A percentile compares a stretch with the other conserved stretches of the same genome.
Conservation (phyloP, 2,113 vertebrate genomes). For the Rhinoptilus africanus region DNA sequence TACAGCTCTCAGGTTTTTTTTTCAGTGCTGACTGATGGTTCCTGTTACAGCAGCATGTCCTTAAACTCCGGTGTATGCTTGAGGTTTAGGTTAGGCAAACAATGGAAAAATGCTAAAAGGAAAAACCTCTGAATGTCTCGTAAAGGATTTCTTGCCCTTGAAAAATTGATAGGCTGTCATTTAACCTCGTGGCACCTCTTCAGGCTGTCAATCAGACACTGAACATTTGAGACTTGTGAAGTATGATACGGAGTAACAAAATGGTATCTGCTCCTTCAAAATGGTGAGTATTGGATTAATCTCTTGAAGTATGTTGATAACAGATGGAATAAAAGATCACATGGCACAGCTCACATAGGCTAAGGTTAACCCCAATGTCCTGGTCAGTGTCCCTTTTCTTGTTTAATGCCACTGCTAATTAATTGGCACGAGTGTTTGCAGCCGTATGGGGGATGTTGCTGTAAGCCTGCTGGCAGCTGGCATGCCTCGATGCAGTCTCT, state of each 20-base stretch:
- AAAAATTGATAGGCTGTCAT: constrained; percentile 59
- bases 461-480: constrained; percentile 62
- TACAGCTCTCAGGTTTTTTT: not conserved
- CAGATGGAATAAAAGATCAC: constrained; percentile 75
- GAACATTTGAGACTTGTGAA: constrained; percentile 50
- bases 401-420: constrained; percentile 73
- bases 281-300: constrained; percentile 70
- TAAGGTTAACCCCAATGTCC: constrained; percentile 71
- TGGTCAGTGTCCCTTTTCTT: constrained; percentile 71
- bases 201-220: constrained; percentile 38
- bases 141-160: constrained; percentile 63
- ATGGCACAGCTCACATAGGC: constrained; percentile 64
- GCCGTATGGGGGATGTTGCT: constrained; percentile 57
- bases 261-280: constrained; percentile 67
- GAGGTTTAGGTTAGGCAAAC: constrained; percentile 26
- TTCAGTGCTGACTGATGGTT: not conserved
- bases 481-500: not conserved
- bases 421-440: constrained; percentile 67
- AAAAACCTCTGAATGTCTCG: not conserved
- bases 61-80: not conserved
- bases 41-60: constrained; percentile 2
- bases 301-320: constrained; percentile 72
- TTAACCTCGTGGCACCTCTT: constrained; percentile 56
- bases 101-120: constrained; percentile 17
- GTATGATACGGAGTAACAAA: constrained; percentile 49